Conservation (phyloP, 2,797 vertebrate species). For the Euphonia xanthogaster region DNA sequence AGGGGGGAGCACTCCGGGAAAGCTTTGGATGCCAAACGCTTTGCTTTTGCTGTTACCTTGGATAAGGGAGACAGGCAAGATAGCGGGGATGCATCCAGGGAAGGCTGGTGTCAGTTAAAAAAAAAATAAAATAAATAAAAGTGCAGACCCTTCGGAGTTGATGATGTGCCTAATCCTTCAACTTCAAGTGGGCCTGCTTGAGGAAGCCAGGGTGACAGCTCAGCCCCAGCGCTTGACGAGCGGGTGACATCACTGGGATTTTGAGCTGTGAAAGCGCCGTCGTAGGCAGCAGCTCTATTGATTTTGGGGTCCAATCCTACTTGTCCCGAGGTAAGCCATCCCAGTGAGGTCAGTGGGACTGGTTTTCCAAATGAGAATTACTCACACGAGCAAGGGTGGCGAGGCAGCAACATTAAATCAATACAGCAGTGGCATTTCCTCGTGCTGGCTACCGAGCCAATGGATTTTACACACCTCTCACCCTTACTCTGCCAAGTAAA, state of each 20-base stretch:
- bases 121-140: background rate
- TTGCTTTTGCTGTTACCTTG: background rate
- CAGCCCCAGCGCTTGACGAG: fast-evolving
- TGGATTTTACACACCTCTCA: background rate
- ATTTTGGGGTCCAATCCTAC: background rate
- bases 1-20: fast-evolving
- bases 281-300: background rate
- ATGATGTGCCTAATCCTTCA: background rate
- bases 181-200: background rate
- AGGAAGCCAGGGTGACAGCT: background rate
- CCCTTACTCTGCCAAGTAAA: background rate
- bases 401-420: background rate
- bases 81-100: fast-evolving
- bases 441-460: background rate
- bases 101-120: background rate
- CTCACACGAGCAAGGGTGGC: background rate
- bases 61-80: background rate
- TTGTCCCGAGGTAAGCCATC: background rate
- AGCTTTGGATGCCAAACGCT: background rate
- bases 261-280: background rate
- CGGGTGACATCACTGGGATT: background rate
- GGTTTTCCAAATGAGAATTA: background rate
- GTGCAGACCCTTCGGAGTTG: background rate
- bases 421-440: background rate
- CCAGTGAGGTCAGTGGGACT: background rate